phyloP scores from a whole-genome alignment of 2,113 vertebrate genomes.

The Oenanthe oenanthe region DNA sequence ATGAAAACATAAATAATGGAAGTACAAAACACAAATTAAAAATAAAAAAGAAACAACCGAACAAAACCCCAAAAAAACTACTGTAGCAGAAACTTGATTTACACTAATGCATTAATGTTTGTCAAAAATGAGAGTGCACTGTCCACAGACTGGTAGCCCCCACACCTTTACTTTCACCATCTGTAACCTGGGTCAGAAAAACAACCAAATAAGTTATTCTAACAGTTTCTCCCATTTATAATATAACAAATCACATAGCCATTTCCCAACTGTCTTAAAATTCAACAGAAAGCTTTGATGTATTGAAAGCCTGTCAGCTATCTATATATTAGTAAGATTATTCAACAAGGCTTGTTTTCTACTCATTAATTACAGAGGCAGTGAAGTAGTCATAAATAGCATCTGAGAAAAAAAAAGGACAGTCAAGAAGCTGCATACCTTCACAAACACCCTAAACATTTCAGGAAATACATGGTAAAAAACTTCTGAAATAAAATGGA shows the following conservation, averaged over 20 bases:
- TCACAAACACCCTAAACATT: not conserved
- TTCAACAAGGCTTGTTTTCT: constrained; percentile 37
- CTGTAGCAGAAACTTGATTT: constrained; percentile 22
- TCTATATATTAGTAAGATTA: not conserved
- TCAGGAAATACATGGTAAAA: not conserved
- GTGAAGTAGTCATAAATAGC: not conserved
- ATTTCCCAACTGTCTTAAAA: not conserved
- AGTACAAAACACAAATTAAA: not conserved
- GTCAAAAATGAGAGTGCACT: not conserved
- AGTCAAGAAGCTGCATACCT: not conserved
- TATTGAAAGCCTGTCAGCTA: not conserved
- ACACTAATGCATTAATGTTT: constrained; percentile 21
- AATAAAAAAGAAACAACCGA: not conserved
- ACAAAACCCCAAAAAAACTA: not conserved
- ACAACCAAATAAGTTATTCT: not conserved
- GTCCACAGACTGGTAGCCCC: not conserved
- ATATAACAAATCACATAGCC: not conserved
- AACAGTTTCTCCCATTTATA: not conserved
- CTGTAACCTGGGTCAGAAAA: not conserved
- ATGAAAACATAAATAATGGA: constrained; percentile 60
- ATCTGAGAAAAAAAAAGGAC: not conserved
- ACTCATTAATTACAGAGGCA: constrained; percentile 44
- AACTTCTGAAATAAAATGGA: constrained; percentile 9
- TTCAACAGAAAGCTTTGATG: not conserved
- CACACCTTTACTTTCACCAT: not conserved